These are phyloP conservation scores for Odontophorus gujanensis DNA, from an alignment of 2,113 vertebrate species.

Conservation along the genomic window DNA sequence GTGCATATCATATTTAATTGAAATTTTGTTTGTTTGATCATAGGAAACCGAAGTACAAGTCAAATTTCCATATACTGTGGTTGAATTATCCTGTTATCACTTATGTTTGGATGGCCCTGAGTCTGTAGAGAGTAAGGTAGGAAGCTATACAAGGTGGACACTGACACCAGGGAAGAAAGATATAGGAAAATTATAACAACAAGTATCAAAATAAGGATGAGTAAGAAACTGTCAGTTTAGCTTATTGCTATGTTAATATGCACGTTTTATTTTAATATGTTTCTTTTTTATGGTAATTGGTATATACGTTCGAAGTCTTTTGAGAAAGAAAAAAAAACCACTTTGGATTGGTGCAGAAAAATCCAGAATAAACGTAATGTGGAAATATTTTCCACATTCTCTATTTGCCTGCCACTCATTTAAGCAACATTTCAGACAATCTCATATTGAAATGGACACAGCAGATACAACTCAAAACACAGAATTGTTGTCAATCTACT, in stretches of 20 bases:
- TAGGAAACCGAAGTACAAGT: neutral
- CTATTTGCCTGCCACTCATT: neutral
- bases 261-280: neutral
- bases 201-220: neutral
- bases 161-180: neutral
- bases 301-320: neutral
- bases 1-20: neutral
- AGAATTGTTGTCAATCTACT: neutral
- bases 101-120: neutral
- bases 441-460: neutral
- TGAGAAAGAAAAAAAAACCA: neutral
- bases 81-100: neutral
- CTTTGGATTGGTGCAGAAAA: neutral
- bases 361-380: neutral
- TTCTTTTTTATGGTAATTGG: neutral
- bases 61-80: neutral
- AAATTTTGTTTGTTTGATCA: neutral
- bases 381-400: neutral
- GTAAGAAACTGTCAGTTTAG: neutral
- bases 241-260: neutral
- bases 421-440: neutral
- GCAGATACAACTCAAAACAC: neutral
- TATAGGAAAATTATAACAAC: neutral
- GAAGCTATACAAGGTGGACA: neutral
- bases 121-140: neutral